These are phyloP conservation scores for Lamellibrachia satsuma DNA, from an alignment of 2,888 invertebrate species.

Conservation along the genomic window DNA sequence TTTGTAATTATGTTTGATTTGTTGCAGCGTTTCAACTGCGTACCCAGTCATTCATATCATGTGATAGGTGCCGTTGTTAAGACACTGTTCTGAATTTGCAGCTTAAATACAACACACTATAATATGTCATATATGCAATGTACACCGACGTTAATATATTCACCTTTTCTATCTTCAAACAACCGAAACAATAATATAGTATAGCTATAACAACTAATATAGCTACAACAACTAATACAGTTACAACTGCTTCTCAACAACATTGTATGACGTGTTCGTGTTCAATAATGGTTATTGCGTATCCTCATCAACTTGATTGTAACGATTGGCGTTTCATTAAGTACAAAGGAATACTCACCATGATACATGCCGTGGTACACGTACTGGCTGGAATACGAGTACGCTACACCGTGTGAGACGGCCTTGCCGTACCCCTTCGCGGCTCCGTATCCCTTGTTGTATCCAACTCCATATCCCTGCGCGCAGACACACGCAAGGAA, in stretches of 20 bases:
- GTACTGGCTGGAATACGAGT: neutral
- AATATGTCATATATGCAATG: neutral
- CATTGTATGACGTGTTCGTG: neutral
- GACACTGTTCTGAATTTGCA: too few species aligned
- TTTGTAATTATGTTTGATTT: too few species aligned
- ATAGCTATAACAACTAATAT: too few species aligned
- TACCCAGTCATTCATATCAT: too few species aligned
- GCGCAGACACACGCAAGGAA: neutral
- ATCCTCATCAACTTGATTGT: too few species aligned
- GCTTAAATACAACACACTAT: too few species aligned
- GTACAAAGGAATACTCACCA: neutral
- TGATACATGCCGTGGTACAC: constrained; percentile 25
- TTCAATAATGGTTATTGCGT: neutral
- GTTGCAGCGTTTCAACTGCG: too few species aligned
- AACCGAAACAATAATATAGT: neutral
- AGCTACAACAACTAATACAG: too few species aligned
- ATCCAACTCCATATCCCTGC: neutral
- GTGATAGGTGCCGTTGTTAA: too few species aligned
- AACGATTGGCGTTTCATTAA: too few species aligned
- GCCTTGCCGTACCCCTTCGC: neutral
- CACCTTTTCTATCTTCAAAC: neutral
- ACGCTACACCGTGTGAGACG: neutral
- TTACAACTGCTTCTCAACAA: too few species aligned
- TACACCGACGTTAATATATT: neutral
- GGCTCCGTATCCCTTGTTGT: neutral